Conservation (phyloP, 2,888 invertebrate species). For the Itoplectis maculator region DNA sequence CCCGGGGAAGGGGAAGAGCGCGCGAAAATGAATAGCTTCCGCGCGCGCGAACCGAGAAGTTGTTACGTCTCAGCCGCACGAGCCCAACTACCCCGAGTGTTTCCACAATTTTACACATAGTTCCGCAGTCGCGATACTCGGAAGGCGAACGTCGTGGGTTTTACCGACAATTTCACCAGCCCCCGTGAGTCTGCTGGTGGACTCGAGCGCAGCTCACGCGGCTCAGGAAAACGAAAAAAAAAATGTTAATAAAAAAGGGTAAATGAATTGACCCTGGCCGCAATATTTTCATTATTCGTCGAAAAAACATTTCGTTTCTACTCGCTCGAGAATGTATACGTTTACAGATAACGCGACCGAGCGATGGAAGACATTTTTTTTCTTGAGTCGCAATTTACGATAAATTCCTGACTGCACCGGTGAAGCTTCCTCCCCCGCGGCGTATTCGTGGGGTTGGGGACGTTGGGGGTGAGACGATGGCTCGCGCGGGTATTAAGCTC, state of each 20-base stretch:
- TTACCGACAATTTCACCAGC: not conserved
- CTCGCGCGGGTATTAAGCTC: conserved; percentile 37
- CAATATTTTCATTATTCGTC: no score
- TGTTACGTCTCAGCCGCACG: not conserved
- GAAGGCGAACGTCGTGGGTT: no score
- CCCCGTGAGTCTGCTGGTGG: not conserved
- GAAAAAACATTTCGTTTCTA: no score
- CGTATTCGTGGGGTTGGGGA: no score
- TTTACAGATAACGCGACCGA: not conserved
- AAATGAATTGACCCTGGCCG: no score
- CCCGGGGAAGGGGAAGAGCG: not conserved
- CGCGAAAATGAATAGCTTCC: conserved; percentile 13
- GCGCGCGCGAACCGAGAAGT: not conserved
- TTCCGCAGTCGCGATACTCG: no score
- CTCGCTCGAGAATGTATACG: no score
- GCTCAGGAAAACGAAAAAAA: no score
- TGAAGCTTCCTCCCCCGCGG: conserved; percentile 37
- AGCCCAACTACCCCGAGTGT: not conserved
- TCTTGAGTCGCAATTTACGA: not conserved
- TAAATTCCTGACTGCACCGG: conserved; percentile 50
- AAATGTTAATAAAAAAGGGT: no score
- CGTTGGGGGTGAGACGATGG: no score
- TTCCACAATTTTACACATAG: conserved; percentile 4
- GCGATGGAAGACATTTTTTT: not conserved
- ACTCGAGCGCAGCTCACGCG: no score